Evolutionary conservation across 2,797 vertebrate species (phyloP).

Genomic region (Agapornis canus): DNA sequence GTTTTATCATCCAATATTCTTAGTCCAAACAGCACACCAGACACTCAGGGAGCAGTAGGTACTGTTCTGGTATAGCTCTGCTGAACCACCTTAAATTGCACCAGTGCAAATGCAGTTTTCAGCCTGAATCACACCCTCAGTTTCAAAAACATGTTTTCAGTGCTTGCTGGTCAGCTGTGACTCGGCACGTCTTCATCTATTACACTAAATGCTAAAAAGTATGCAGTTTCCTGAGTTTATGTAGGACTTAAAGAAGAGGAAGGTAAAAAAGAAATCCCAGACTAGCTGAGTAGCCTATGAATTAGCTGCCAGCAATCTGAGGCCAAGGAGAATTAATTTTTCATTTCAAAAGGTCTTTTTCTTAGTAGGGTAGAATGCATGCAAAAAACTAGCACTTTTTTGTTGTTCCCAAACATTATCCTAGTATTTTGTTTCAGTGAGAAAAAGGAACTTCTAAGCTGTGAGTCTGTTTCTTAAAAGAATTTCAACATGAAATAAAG

Average conservation of each 20-base stretch:
- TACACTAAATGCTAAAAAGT: neutral
- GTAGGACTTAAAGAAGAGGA: neutral
- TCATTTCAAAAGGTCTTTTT: neutral
- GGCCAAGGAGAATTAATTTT: neutral
- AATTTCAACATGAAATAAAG: neutral
- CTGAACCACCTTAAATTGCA: neutral
- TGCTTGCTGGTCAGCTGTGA: neutral
- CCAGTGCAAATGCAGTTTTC: neutral
- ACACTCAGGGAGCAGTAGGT: neutral
- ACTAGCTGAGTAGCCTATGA: neutral
- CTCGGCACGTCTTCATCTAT: neutral
- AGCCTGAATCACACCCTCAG: neutral
- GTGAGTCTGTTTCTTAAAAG: neutral
- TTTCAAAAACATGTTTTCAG: neutral
- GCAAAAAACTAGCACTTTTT: neutral
- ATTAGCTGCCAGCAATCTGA: neutral
- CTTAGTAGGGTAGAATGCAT: neutral
- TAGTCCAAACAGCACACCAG: accelerated
- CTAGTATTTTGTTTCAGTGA: neutral
- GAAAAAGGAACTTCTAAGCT: neutral
- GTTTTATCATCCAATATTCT: neutral
- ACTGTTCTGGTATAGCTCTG: neutral
- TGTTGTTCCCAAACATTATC: neutral
- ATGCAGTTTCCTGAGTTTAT: neutral
- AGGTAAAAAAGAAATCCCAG: neutral